A percentile compares a stretch with the other conserved stretches of the same genome.
Evolutionary conservation across 2,113 vertebrate genomes (phyloP).

Genomic region (Pteropus alecto): DNA sequence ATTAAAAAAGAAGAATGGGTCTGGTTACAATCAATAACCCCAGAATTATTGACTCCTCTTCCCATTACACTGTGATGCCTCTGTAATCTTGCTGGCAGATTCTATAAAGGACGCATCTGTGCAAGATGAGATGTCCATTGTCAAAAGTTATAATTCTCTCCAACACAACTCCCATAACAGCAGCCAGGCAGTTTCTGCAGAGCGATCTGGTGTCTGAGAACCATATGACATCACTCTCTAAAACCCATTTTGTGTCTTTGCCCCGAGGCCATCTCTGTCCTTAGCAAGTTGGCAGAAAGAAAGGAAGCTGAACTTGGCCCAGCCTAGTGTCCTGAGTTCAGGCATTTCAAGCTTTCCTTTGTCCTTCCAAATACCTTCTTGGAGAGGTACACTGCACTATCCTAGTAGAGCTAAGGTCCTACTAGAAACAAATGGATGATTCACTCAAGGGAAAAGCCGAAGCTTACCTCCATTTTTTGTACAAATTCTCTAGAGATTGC

Average conservation of each 20-base stretch:
- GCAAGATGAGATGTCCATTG: slow-evolving; percentile 68
- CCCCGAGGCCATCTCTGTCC: slow-evolving; percentile 8
- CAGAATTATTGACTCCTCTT: slow-evolving; percentile 80
- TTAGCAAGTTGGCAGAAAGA: slow-evolving; percentile 39
- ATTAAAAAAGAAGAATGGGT: slow-evolving; percentile 81
- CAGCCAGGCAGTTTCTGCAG: slow-evolving; percentile 19
- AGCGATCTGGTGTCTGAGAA: slow-evolving; percentile 20
- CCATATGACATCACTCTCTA: not conserved
- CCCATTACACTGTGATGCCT: slow-evolving; percentile 69
- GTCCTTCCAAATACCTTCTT: not conserved
- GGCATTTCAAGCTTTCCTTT: not conserved
- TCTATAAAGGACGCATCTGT: slow-evolving; percentile 54
- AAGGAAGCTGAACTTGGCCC: not conserved
- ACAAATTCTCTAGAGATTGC: not conserved
- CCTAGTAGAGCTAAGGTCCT: not conserved
- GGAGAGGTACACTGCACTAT: not conserved
- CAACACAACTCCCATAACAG: slow-evolving; percentile 56
- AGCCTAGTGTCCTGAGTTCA: not conserved
- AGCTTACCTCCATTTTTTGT: not conserved
- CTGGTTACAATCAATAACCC: slow-evolving; percentile 80
- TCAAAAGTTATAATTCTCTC: slow-evolving; percentile 70
- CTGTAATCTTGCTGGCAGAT: slow-evolving; percentile 70
- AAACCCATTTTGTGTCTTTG: slow-evolving; percentile 35
- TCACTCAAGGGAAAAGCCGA: not conserved
- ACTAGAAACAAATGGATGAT: not conserved